phyloP scores from a whole-genome alignment of 1,140 invertebrate species.

The Eciton burchellii region DNA sequence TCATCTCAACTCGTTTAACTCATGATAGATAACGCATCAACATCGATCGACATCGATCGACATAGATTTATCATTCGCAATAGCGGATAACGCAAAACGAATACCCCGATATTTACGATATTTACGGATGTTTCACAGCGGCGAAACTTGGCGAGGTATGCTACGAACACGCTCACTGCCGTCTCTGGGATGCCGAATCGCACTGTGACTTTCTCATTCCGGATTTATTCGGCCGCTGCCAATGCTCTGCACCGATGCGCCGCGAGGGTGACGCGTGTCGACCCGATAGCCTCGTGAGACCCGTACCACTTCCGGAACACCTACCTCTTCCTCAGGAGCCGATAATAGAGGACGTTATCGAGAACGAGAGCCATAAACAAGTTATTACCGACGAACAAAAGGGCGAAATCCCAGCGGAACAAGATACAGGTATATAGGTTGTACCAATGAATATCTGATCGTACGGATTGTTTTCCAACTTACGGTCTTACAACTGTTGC shows the following conservation, averaged over 20 bases:
- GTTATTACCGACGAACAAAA: conserved; percentile 56
- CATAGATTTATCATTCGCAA: background rate
- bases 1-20: too few relatives aligned
- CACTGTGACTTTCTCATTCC: conserved; percentile 96
- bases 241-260: conserved; percentile 90
- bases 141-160: conserved; percentile 95
- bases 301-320: conserved; percentile 45
- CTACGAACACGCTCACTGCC: conserved; percentile 95
- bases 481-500: too few relatives aligned
- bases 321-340: background rate
- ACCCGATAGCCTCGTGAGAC: conserved; percentile 80
- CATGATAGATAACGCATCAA: too few relatives aligned
- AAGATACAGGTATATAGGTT: conserved; percentile 36
- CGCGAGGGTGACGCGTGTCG: conserved; percentile 88
- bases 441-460: too few relatives aligned
- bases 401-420: background rate
- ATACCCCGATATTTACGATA: too few relatives aligned
- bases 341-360: background rate
- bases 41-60: background rate
- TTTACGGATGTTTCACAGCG: too few relatives aligned
- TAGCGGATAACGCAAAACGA: background rate
- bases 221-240: conserved; percentile 94
- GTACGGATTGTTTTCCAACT: too few relatives aligned
- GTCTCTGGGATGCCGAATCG: conserved; percentile 92
- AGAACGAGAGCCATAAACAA: conserved; percentile 51